A percentile compares a stretch with the other conserved stretches of the same genome.
phyloP scores from a whole-genome alignment of 2,888 invertebrate genomes.

The Melangyna quadrimaculata region DNA sequence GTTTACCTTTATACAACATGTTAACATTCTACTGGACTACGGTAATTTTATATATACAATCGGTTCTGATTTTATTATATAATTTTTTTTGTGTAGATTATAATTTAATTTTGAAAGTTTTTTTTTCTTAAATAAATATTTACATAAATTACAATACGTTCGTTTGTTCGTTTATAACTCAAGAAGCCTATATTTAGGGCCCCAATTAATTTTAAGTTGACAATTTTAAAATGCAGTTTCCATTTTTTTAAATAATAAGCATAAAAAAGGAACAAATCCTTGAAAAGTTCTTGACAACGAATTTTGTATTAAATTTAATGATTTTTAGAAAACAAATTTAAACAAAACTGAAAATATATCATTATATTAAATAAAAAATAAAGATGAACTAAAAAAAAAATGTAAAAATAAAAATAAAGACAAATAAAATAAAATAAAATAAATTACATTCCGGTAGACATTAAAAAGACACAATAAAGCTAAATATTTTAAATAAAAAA shows the following conservation, averaged over 20 bases:
- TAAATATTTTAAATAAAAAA: no score
- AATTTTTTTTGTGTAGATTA: neutral
- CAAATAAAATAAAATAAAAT: no score
- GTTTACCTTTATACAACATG: slow-evolving; percentile 4
- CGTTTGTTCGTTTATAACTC: neutral
- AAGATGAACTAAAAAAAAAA: neutral
- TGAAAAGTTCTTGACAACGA: no score
- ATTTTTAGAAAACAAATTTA: neutral
- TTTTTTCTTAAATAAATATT: neutral
- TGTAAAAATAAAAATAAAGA: neutral
- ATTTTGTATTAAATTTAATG: no score
- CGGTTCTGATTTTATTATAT: slow-evolving; percentile 22
- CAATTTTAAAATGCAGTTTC: no score
- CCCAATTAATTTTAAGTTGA: neutral
- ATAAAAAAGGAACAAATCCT: no score
- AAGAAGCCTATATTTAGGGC: neutral
- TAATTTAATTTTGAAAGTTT: neutral
- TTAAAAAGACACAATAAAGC: no score
- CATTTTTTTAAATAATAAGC: no score
- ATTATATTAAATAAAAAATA: neutral
- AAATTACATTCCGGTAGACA: neutral
- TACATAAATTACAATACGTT: slow-evolving; percentile 3
- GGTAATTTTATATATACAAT: slow-evolving; percentile 39
- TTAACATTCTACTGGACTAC: slow-evolving; percentile 37
- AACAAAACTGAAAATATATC: neutral